Conservation (phyloP, 2,113 vertebrate genomes). For the Dendropsophus ebraccatus region DNA sequence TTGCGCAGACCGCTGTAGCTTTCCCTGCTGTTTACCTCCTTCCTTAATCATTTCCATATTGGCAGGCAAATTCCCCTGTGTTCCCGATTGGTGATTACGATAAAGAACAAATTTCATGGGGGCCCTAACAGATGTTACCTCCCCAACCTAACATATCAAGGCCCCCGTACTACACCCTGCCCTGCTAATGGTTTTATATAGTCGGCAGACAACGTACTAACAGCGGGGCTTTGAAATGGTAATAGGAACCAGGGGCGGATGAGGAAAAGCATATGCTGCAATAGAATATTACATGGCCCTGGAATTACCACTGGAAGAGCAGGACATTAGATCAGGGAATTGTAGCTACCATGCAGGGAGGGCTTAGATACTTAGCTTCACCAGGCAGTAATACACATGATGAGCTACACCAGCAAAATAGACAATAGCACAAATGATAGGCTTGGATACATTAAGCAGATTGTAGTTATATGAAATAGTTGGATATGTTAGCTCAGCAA, state of each 20-base stretch:
- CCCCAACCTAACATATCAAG: background rate
- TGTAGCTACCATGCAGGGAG: no score
- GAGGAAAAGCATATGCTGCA: background rate
- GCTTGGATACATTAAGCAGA: no score
- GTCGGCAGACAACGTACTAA: background rate
- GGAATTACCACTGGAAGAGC: background rate
- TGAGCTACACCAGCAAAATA: no score
- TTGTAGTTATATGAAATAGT: no score
- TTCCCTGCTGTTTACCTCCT: background rate
- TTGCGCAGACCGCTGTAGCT: background rate
- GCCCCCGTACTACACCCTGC: background rate
- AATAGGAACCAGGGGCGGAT: background rate
- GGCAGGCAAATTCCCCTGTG: background rate
- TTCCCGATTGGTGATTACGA: background rate
- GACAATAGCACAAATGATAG: no score
- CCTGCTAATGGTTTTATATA: background rate
- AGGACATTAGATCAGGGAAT: background rate
- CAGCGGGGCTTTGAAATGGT: background rate
- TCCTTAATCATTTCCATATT: background rate
- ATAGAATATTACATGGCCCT: background rate
- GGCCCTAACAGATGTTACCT: background rate
- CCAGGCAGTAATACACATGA: no score
- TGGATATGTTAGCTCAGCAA: no score
- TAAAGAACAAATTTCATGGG: background rate
- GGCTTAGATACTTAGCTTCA: no score